Evolutionary conservation across 2,113 vertebrate genomes (phyloP), one percentile per base, ranked within the genome.

Genomic region (Ahaetulla prasina): DNA sequence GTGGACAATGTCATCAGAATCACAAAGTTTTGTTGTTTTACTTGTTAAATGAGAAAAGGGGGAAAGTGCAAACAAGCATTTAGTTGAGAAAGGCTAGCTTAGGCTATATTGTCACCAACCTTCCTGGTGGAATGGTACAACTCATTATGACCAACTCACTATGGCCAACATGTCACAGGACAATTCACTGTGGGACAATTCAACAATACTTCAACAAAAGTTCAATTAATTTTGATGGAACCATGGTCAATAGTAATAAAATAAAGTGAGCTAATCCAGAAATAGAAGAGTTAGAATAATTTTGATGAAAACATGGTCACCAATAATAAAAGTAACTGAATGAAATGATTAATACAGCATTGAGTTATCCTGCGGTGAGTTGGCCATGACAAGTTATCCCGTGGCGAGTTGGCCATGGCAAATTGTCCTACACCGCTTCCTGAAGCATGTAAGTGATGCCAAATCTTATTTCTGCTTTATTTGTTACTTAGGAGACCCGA

Each of bases 401-500:
- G 0, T 22, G 10, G 60, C 4, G 4, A 63, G 4, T 63, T 63
- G 60, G 4, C 27, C 10, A 14, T 63, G 12, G 27, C 27, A 4
- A 63, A 27, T 30, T 63, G 30, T n/a, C 30, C 30, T 68, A 68
- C 2, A 68, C 2, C 63, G 5, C 18, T 49, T 49, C 35, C 63
- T 47, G 53, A 52, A 86, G 8, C 25, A 57, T n/a, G 3, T 8
- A 60, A 39, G 35, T 20, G 6, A 80, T 43, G 8, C 74, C 35
- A 22, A 80, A 39, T 80, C 35, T 80, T 80, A 39, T 18, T 80
- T 43, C 74, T 5, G 7, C 80, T 94, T 95, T 80, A 87, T 89
- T 85, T 92, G 22, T 18, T 55, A 45, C 39, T 54, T 95, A 99
- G 98, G 98, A 99, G 97, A 98, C 97, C 92, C 96, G 98, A 93